A percentile compares a stretch with the other conserved stretches of the same genome.
phyloP scores from a whole-genome alignment of 2,888 invertebrate species.

The Agrotis clavis region DNA sequence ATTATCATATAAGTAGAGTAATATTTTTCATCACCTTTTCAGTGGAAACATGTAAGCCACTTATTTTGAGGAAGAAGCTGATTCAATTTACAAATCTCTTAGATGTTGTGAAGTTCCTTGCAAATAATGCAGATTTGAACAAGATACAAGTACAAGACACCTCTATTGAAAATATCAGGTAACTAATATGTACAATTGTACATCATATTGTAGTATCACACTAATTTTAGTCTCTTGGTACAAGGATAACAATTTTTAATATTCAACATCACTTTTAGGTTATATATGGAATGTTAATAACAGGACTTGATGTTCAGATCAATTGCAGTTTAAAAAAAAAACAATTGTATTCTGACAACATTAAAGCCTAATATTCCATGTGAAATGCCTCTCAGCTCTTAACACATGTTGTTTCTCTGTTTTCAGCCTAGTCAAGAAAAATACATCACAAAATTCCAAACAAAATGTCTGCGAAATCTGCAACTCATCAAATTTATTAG shows the following conservation, averaged over 20 bases:
- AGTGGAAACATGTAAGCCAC: constrained; percentile 87
- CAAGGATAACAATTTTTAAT: not conserved
- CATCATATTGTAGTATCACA: too few relatives aligned
- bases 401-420: not conserved
- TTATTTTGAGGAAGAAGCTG: constrained; percentile 80
- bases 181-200: constrained; percentile 33
- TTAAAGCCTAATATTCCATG: not conserved
- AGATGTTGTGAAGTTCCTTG: constrained; percentile 83
- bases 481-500: constrained; percentile 67
- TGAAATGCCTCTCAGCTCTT: constrained; percentile 27
- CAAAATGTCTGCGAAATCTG: constrained; percentile 76
- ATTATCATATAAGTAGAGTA: not conserved
- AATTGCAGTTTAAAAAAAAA: not conserved
- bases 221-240: not conserved
- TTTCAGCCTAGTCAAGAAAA: constrained; percentile 70
- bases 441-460: constrained; percentile 53
- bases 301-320: not conserved
- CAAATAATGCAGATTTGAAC: constrained; percentile 79
- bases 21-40: constrained; percentile 64
- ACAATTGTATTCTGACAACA: not conserved
- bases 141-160: constrained; percentile 76
- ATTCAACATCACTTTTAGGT: constrained; percentile 28
- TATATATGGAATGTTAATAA: constrained; percentile 30
- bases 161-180: constrained; percentile 74
- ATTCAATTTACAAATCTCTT: constrained; percentile 83